These are phyloP conservation scores for Heliconius congener DNA, from an alignment of 1,140 invertebrate genomes.

Conservation along the genomic window DNA sequence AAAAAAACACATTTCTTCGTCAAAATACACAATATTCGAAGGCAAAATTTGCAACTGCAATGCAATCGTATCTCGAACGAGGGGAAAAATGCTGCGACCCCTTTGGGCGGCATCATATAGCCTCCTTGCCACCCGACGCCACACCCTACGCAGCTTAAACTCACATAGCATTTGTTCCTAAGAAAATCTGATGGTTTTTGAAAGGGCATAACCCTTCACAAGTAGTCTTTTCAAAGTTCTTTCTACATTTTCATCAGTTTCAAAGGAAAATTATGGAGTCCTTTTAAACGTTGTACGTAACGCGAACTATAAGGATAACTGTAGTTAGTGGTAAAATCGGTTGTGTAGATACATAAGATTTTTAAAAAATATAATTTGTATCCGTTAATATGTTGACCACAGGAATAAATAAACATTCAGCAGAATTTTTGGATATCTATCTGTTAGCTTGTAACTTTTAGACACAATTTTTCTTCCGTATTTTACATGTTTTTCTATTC, in stretches of 20 bases:
- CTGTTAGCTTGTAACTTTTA: too few species aligned
- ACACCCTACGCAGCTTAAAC: conserved; percentile 49
- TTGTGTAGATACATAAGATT: too few species aligned
- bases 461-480: too few species aligned
- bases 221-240: conserved; percentile 25
- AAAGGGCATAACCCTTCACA: conserved; percentile 34
- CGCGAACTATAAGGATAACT: not conserved
- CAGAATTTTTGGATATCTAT: too few species aligned
- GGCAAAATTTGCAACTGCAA: conserved; percentile 46
- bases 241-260: conserved; percentile 6
- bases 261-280: conserved; percentile 4
- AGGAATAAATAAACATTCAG: too few species aligned
- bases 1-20: not conserved
- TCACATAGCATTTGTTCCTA: conserved; percentile 47
- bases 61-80: conserved; percentile 43
- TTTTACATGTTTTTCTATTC: too few species aligned
- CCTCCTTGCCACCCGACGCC: conserved; percentile 44
- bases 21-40: conserved; percentile 35
- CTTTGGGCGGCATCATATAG: conserved; percentile 48
- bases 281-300: conserved; percentile 7
- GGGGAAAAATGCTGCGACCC: conserved; percentile 46
- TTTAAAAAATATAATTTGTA: too few species aligned
- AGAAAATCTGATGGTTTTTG: conserved; percentile 44
- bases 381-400: too few species aligned
- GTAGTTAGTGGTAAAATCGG: too few species aligned